Percentiles rank a stretch among this genome's conserved stretches.
Evolutionary conservation across 2,888 invertebrate genomes (phyloP).

Genomic region (Lacanobia wlatinum): DNA sequence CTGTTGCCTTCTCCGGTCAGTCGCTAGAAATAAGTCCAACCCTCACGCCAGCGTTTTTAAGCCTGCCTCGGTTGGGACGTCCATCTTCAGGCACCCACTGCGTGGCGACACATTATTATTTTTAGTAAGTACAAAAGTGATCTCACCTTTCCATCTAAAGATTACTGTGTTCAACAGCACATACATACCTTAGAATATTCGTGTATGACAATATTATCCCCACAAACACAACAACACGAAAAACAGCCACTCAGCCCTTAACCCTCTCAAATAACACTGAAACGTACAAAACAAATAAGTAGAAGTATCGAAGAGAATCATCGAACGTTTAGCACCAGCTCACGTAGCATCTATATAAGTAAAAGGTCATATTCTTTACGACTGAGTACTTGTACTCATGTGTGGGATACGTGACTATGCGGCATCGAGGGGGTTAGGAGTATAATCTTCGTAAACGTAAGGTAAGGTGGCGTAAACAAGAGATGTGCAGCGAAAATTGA

Average conservation of each 20-base stretch:
- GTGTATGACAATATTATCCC: neutral
- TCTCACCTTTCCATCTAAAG: too few relatives aligned
- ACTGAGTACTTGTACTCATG: conserved; percentile 55
- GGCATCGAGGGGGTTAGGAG: conserved; percentile 35
- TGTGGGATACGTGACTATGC: conserved; percentile 48
- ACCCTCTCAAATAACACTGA: conserved; percentile 62
- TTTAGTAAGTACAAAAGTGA: too few relatives aligned
- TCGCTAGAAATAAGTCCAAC: too few relatives aligned
- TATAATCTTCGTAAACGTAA: conserved; percentile 39
- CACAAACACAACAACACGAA: conserved; percentile 12
- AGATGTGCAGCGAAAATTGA: neutral
- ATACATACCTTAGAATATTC: neutral
- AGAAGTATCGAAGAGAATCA: conserved; percentile 64
- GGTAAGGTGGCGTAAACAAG: conserved; percentile 1
- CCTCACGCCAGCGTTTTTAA: too few relatives aligned
- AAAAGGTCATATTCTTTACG: conserved; percentile 80
- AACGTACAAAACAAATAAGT: conserved; percentile 63
- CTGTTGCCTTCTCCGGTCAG: too few relatives aligned
- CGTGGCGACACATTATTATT: too few relatives aligned
- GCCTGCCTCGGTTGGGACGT: too few relatives aligned
- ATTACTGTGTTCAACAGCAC: too few relatives aligned
- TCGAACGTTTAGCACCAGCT: conserved; percentile 70
- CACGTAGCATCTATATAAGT: conserved; percentile 77
- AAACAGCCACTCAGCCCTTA: conserved; percentile 40
- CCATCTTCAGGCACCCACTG: too few relatives aligned